These are phyloP conservation scores for Dioctria rufipes DNA, from an alignment of 2,888 invertebrate genomes.

Conservation along the genomic window DNA sequence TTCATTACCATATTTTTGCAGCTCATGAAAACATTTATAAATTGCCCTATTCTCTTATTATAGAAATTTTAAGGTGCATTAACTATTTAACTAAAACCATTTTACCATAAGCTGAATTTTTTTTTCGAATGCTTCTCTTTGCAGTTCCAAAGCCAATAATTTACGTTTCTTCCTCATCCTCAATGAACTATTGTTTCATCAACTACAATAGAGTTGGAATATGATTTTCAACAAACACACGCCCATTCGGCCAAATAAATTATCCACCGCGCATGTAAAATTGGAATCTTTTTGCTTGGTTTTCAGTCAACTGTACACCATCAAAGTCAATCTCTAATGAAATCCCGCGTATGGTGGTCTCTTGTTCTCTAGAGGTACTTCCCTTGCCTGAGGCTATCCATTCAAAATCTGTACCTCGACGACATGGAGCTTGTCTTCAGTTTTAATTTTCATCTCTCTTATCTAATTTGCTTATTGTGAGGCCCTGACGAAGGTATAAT, in stretches of 20 bases:
- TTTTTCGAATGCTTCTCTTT: slow-evolving; percentile 12
- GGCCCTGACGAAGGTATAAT: slow-evolving; percentile 9
- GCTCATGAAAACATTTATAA: too few relatives aligned
- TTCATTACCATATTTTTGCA: too few relatives aligned
- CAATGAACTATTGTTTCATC: slow-evolving; percentile 50
- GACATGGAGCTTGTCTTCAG: slow-evolving; percentile 50
- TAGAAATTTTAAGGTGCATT: too few relatives aligned
- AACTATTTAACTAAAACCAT: slow-evolving; percentile 8
- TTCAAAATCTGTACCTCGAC: slow-evolving; percentile 46
- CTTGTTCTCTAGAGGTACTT: slow-evolving; percentile 44
- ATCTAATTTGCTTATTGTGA: slow-evolving; percentile 49
- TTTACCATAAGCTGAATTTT: slow-evolving; percentile 14
- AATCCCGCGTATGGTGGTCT: slow-evolving; percentile 47
- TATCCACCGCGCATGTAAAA: slow-evolving; percentile 39
- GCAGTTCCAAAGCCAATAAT: slow-evolving; percentile 18
- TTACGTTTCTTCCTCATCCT: slow-evolving; percentile 49
- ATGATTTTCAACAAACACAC: slow-evolving; percentile 46
- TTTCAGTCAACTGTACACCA: slow-evolving; percentile 31
- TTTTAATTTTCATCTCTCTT: slow-evolving; percentile 49
- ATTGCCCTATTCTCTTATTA: too few relatives aligned
- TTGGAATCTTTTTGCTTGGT: slow-evolving; percentile 30
- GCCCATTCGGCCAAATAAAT: slow-evolving; percentile 50
- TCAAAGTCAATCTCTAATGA: slow-evolving; percentile 45
- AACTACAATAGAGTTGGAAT: slow-evolving; percentile 46
- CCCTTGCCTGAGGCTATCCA: slow-evolving; percentile 50